Evolutionary conservation across 1,140 invertebrate genomes (phyloP), one percentile per base, ranked within the genome.

Genomic region (Samia ricini): DNA sequence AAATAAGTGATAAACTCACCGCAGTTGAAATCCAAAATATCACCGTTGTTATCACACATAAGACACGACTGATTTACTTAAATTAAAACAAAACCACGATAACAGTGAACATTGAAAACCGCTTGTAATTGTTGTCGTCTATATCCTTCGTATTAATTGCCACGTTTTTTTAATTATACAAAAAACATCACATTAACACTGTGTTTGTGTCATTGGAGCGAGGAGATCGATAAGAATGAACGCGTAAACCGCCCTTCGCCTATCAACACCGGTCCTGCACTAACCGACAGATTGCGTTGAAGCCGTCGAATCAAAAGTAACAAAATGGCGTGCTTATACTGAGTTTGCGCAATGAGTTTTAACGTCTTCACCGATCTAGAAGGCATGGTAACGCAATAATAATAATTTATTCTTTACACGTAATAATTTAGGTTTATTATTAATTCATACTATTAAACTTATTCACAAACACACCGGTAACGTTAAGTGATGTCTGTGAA

Each of bases 171-270:
- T n/a, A n/a, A 12, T 24, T 61, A 23, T 61, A 76, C 79, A 74
- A 75, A n/a, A n/a, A 83, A 85, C 82, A 81, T 73, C 61, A 78
- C 72, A 83, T 79, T 83, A 81, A 83, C 79, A 79, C 73, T 55
- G 52, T 63, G 49, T 66, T 72, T 55, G 52, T 63, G 49, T 66
- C 55, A 42, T 54, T 61, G 22, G 69, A 59, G 55, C 56, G 64
- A 23, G 33, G 24, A 57, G 50, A 78, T 78, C 75, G 70, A 80
- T 83, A 77, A 18, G 58, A 59, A 56, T 52, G 56, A 56, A 69
- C 66, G 70, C 60, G 58, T 59, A 66, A 70, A 21, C 65, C 74
- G 69, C 71, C 70, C 60, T 36, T 21, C 21, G 49, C 33, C 42
- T 22, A 19, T 22, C 54, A 57, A 69, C 52, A 61, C 58, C 66